These are phyloP conservation scores for Anarhynchus alexandrinus DNA, from an alignment of 2,113 vertebrate genomes.

Conservation along the genomic window DNA sequence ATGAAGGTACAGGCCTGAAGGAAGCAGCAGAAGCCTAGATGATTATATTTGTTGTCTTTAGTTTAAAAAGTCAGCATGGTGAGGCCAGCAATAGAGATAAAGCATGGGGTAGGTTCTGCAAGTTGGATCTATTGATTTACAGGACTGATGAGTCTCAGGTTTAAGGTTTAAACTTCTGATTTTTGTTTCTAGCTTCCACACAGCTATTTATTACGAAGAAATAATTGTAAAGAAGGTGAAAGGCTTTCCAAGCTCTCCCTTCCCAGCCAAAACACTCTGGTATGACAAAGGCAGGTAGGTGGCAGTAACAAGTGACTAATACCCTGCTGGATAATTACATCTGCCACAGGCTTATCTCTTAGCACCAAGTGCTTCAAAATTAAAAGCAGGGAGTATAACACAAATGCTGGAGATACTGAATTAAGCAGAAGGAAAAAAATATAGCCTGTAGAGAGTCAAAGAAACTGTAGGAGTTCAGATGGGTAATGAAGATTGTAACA, in stretches of 20 bases:
- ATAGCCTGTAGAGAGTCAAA: background rate
- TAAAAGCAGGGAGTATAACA: background rate
- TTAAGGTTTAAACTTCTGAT: background rate
- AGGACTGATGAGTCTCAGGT: background rate
- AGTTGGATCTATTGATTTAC: background rate
- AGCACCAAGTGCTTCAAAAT: constrained; percentile 18
- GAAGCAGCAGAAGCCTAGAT: background rate
- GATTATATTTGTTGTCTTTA: background rate
- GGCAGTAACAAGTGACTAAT: constrained; percentile 53
- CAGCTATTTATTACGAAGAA: background rate
- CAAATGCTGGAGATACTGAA: background rate
- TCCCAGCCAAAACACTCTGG: background rate
- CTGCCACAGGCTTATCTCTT: constrained; percentile 27
- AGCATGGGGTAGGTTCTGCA: background rate
- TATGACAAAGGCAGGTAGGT: constrained; percentile 15
- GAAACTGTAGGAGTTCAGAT: background rate
- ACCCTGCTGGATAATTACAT: constrained; percentile 4
- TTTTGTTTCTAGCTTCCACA: background rate
- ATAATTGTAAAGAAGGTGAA: background rate
- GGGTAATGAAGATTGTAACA: background rate
- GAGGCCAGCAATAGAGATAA: background rate
- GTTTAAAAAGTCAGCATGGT: background rate
- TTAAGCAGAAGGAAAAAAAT: background rate
- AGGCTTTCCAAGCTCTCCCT: background rate
- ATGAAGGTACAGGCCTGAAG: background rate